Evolutionary conservation across 1,140 invertebrate genomes (phyloP).

Genomic region (Triops longicaudatus): DNA sequence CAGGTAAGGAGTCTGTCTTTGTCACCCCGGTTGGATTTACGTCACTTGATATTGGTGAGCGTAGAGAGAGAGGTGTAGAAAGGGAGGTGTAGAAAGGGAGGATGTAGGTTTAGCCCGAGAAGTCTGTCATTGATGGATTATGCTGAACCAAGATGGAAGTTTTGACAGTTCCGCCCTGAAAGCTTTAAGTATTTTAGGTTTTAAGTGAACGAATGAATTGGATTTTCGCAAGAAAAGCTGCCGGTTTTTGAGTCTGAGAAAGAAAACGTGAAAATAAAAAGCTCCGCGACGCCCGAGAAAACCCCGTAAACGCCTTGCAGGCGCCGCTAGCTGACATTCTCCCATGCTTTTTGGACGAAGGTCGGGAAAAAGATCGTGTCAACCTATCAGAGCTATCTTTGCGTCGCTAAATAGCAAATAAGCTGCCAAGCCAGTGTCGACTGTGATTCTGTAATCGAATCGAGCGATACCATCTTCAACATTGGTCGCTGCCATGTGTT

Average conservation of each 20-base stretch:
- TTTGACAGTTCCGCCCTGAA: background rate
- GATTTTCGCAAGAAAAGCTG: too few species aligned
- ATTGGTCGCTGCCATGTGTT: too few species aligned
- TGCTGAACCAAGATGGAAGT: background rate
- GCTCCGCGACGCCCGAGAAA: too few species aligned
- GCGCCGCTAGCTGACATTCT: background rate
- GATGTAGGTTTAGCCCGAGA: too few species aligned
- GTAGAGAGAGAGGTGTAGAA: too few species aligned
- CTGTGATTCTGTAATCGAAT: too few species aligned
- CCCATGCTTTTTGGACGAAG: background rate
- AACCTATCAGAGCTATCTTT: background rate
- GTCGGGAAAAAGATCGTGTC: background rate
- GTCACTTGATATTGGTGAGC: background rate
- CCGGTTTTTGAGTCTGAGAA: too few species aligned
- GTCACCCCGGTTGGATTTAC: background rate
- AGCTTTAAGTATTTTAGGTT: background rate
- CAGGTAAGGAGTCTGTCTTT: slow-evolving; percentile 11
- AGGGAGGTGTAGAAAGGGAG: background rate
- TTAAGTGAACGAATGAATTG: background rate
- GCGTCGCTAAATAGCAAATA: background rate
- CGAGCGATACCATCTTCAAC: too few species aligned
- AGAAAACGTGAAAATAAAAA: too few species aligned
- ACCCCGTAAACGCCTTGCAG: background rate
- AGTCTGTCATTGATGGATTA: slow-evolving; percentile 5
- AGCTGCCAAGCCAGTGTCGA: background rate